Percentiles rank a stretch among this genome's conserved stretches.
These are phyloP conservation scores for Lochmaea capreae DNA, from an alignment of 2,888 invertebrate species.

Conservation along the genomic window DNA sequence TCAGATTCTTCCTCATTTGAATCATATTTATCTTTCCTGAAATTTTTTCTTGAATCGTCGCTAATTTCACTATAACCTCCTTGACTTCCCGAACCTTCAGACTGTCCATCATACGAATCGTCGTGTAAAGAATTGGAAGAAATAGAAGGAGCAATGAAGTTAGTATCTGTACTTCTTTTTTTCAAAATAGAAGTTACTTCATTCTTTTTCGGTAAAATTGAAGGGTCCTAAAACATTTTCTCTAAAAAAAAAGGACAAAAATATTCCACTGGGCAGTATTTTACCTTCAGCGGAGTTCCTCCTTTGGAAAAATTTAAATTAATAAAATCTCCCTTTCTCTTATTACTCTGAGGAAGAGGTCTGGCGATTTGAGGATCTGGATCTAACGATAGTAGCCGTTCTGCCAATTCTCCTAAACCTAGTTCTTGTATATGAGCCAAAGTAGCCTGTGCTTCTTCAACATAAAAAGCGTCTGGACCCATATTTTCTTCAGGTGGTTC, in stretches of 20 bases:
- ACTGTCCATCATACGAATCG: slow-evolving; percentile 69
- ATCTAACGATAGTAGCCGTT: slow-evolving; percentile 76
- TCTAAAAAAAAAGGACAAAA: not conserved
- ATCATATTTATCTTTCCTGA: slow-evolving; percentile 74
- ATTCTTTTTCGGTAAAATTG: slow-evolving; percentile 49
- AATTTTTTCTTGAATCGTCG: slow-evolving; percentile 76
- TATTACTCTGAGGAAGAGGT: slow-evolving; percentile 53
- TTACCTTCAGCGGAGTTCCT: slow-evolving; percentile 37
- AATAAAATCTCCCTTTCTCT: slow-evolving; percentile 59
- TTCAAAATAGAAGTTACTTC: slow-evolving; percentile 71
- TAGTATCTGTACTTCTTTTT: slow-evolving; percentile 68
- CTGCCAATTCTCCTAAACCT: slow-evolving; percentile 78
- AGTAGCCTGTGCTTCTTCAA: slow-evolving; percentile 91
- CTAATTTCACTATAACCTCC: slow-evolving; percentile 74
- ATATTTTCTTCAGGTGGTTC: slow-evolving; percentile 73
- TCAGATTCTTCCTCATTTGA: slow-evolving; percentile 83
- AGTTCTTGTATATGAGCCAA: slow-evolving; percentile 81
- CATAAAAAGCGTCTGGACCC: slow-evolving; percentile 85
- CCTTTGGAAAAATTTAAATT: slow-evolving; percentile 47
- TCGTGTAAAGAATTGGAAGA: slow-evolving; percentile 63
- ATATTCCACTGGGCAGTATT: not conserved
- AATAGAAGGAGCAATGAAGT: slow-evolving; percentile 66
- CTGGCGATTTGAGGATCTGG: slow-evolving; percentile 71
- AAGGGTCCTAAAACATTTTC: slow-evolving; percentile 27
- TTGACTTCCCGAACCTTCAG: slow-evolving; percentile 78